phyloP scores from a whole-genome alignment of 2,888 invertebrate species.

The Brenthis hecate region DNA sequence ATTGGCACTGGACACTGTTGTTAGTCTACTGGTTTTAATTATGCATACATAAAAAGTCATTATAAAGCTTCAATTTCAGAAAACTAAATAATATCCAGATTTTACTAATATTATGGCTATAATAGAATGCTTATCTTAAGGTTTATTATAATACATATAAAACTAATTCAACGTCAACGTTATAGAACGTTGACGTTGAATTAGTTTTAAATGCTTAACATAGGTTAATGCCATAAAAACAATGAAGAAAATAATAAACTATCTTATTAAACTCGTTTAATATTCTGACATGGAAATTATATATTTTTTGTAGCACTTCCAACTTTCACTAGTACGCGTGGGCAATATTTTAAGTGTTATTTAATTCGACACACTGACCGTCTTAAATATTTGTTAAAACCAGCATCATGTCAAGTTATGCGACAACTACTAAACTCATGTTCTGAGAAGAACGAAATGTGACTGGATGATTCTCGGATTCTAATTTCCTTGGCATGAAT shows the following conservation, averaged over 20 bases:
- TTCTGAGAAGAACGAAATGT: conserved; percentile 46
- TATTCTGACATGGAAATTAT: conserved; percentile 52
- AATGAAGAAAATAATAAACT: conserved; percentile 26
- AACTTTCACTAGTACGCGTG: conserved; percentile 64
- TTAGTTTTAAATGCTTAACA: conserved; percentile 6
- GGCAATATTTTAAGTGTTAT: conserved; percentile 66
- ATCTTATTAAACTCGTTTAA: conserved; percentile 50
- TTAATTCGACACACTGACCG: conserved; percentile 69
- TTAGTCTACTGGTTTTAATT: too few relatives aligned
- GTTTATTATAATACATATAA: conserved; percentile 1
- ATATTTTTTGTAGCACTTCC: conserved; percentile 51
- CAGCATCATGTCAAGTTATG: conserved; percentile 54
- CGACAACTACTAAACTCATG: conserved; percentile 47
- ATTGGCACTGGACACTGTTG: too few relatives aligned
- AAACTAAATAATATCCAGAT: too few relatives aligned
- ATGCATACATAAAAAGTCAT: too few relatives aligned
- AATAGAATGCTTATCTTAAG: neutral
- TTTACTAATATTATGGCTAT: neutral
- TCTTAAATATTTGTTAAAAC: conserved; percentile 47
- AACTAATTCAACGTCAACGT: neutral
- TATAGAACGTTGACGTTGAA: neutral
- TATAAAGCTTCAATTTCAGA: too few relatives aligned
- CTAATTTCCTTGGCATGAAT: conserved; percentile 55
- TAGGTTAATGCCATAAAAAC: conserved; percentile 17
- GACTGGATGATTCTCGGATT: conserved; percentile 47